phyloP scores from a whole-genome alignment of 2,113 vertebrate species.

The Planiliza haematocheilus region DNA sequence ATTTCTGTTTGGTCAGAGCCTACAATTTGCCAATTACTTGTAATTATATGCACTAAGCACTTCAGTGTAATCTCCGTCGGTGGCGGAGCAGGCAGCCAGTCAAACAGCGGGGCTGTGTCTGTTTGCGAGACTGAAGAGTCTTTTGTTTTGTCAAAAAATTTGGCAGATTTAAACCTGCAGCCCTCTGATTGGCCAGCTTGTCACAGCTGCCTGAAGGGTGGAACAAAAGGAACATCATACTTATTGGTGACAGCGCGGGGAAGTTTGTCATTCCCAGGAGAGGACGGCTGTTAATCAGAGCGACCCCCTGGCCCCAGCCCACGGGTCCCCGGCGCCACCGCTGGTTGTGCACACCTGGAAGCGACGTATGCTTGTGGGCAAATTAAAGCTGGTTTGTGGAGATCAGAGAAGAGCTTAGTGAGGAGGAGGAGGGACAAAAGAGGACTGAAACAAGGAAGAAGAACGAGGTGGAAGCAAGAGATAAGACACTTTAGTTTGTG shows the following conservation, averaged over 20 bases:
- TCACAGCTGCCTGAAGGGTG: conserved; percentile 85
- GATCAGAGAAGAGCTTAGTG: conserved; percentile 24
- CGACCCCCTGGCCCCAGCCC: conserved; percentile 80
- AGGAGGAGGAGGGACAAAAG: background rate
- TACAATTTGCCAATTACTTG: conserved; percentile 96
- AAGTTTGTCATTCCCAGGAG: conserved; percentile 79
- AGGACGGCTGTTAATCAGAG: conserved; percentile 87
- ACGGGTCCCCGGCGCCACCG: conserved; percentile 17
- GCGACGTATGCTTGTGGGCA: conserved; percentile 65
- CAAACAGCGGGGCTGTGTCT: conserved; percentile 68
- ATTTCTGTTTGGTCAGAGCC: conserved; percentile 93
- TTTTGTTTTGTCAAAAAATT: conserved; percentile 92
- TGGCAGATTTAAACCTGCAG: conserved; percentile 91
- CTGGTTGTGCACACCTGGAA: conserved; percentile 76
- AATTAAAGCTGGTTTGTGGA: conserved; percentile 71
- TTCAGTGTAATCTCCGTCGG: conserved; percentile 68
- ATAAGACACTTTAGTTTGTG: no score
- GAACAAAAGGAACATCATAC: conserved; percentile 84
- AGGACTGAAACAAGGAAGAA: conserved; percentile 3
- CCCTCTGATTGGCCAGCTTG: conserved; percentile 89
- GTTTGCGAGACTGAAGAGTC: conserved; percentile 87
- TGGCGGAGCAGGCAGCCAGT: conserved; percentile 58
- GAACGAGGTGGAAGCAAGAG: background rate
- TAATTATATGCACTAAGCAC: conserved; percentile 93
- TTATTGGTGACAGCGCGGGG: conserved; percentile 83